phyloP scores from a whole-genome alignment of 2,888 invertebrate genomes.

The Amphipyra berbera region DNA sequence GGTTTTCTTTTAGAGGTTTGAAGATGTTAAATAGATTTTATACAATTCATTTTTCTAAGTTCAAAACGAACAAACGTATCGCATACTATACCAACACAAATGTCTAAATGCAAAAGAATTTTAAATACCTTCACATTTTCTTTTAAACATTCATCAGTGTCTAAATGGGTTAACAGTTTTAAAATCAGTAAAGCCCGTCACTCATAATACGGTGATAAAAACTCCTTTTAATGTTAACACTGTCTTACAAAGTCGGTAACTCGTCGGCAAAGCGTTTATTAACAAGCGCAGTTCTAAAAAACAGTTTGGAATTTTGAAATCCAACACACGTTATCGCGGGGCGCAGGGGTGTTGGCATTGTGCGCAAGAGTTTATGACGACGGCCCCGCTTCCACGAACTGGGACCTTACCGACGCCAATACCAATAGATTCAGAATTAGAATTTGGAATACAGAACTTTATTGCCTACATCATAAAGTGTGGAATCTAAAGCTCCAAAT shows the following conservation, averaged over 20 bases:
- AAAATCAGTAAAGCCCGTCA: slow-evolving; percentile 17
- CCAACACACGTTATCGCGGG: slow-evolving; percentile 64
- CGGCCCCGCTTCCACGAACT: slow-evolving; percentile 76
- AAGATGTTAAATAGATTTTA: too few species aligned
- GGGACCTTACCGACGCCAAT: slow-evolving; percentile 57
- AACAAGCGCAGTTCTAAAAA: slow-evolving; percentile 50
- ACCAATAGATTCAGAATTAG: slow-evolving; percentile 31
- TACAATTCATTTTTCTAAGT: too few species aligned
- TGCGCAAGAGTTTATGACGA: slow-evolving; percentile 79
- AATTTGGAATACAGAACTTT: slow-evolving; percentile 35
- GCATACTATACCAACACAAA: too few species aligned
- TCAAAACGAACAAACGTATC: too few species aligned
- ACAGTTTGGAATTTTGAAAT: slow-evolving; percentile 69
- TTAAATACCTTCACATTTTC: slow-evolving; percentile 8
- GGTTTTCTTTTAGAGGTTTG: too few species aligned
- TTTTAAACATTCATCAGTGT: background rate
- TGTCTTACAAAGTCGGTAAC: slow-evolving; percentile 61
- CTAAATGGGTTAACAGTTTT: slow-evolving; percentile 5
- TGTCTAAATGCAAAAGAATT: slow-evolving; percentile 9
- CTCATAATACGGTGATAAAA: slow-evolving; percentile 27
- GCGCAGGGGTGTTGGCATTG: slow-evolving; percentile 69
- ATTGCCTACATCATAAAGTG: slow-evolving; percentile 25
- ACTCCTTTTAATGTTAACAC: slow-evolving; percentile 38
- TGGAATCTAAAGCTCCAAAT: slow-evolving; percentile 23
- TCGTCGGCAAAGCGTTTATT: slow-evolving; percentile 60